Evolutionary conservation across 2,888 invertebrate species (phyloP).

Genomic region (Clitarchus hookeri): DNA sequence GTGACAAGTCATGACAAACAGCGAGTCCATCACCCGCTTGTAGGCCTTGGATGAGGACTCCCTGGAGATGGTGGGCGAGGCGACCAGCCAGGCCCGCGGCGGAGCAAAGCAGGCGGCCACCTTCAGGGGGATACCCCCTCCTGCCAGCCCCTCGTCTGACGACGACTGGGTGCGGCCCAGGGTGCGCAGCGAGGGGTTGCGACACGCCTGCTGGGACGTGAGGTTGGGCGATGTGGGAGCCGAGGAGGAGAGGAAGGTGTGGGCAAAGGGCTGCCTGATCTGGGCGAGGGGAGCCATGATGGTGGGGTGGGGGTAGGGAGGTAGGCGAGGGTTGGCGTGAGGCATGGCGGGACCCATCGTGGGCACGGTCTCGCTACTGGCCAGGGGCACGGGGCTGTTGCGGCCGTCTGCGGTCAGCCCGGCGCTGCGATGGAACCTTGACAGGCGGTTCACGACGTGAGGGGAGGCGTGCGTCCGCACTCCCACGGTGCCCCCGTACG

Average conservation of each 20-base stretch:
- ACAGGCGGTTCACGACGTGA: slow-evolving; percentile 91
- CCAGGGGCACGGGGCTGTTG: slow-evolving; percentile 63
- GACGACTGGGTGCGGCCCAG: slow-evolving; percentile 48
- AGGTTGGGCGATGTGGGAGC: slow-evolving; percentile 32
- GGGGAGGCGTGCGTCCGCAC: slow-evolving; percentile 93
- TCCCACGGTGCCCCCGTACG: slow-evolving; percentile 91
- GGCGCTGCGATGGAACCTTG: slow-evolving; percentile 94
- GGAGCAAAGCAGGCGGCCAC: slow-evolving; percentile 70
- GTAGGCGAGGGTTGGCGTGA: slow-evolving; percentile 86
- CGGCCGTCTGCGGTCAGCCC: slow-evolving; percentile 77
- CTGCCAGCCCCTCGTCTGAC: slow-evolving; percentile 67
- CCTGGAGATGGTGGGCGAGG: slow-evolving; percentile 53
- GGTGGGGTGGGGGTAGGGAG: slow-evolving; percentile 88
- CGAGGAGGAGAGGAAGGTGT: slow-evolving; percentile 32
- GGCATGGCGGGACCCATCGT: slow-evolving; percentile 59
- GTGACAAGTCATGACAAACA: slow-evolving; percentile 87
- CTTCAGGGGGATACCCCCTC: slow-evolving; percentile 35
- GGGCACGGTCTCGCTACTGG: slow-evolving; percentile 29
- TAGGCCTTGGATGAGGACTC: slow-evolving; percentile 53
- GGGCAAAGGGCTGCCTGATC: slow-evolving; percentile 61
- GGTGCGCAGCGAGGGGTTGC: slow-evolving; percentile 43
- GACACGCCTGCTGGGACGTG: slow-evolving; percentile 55
- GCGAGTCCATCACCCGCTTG: slow-evolving; percentile 73
- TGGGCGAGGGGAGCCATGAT: slow-evolving; percentile 82
- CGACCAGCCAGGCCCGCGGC: slow-evolving; percentile 71